Percentiles rank a stretch among this genome's conserved stretches.
Conservation (phyloP, 2,797 vertebrate species). For the Molossus alvarezi region DNA sequence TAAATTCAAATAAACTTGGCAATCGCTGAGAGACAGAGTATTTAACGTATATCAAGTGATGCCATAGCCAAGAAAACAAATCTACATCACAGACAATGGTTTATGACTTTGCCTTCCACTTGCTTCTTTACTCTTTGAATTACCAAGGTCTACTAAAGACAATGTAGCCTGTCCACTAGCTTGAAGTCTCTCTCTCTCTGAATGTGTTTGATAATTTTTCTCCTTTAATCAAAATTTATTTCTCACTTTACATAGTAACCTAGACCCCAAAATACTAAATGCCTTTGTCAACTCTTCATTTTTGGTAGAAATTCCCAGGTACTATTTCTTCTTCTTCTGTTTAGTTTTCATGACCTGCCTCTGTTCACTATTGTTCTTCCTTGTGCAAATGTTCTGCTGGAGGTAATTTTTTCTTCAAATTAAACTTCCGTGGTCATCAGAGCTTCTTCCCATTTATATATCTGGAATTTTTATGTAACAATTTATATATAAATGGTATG, state of each 20-base stretch:
- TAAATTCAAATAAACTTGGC: conserved; percentile 22
- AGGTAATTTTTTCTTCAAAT: background rate
- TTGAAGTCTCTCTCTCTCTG: background rate
- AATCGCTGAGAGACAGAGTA: background rate
- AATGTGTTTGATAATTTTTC: background rate
- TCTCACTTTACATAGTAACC: background rate
- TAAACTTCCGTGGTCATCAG: background rate
- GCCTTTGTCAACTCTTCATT: background rate
- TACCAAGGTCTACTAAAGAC: background rate
- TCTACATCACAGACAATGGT: background rate
- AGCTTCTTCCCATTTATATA: background rate
- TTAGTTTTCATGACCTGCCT: background rate
- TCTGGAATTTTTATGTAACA: background rate
- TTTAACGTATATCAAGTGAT: background rate
- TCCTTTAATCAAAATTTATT: background rate
- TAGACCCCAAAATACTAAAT: background rate
- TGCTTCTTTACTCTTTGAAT: background rate
- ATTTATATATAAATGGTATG: background rate
- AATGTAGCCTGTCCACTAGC: background rate
- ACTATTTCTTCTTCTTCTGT: background rate
- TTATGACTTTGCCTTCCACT: background rate
- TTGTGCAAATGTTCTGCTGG: background rate
- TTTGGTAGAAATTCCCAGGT: background rate
- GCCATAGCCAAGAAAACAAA: background rate
- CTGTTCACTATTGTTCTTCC: background rate